These are phyloP conservation scores for Girardinichthys multiradiatus DNA, from an alignment of 2,113 vertebrate species.

Conservation along the genomic window DNA sequence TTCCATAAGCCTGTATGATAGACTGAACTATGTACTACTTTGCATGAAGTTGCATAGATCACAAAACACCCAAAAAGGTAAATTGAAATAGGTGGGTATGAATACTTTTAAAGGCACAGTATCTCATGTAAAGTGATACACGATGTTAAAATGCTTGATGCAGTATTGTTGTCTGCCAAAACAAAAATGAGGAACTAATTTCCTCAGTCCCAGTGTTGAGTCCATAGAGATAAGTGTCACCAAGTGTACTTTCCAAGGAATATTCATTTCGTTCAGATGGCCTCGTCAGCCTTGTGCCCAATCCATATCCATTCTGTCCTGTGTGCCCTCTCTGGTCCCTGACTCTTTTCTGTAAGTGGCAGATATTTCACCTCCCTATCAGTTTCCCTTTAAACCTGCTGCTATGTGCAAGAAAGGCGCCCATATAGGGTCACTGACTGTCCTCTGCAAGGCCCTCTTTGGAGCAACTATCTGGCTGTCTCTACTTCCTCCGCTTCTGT, in stretches of 20 bases:
- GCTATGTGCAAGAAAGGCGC: conserved; percentile 81
- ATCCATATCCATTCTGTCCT: conserved; percentile 82
- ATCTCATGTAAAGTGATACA: conserved; percentile 27
- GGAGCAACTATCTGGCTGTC: conserved; percentile 69
- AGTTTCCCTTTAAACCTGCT: conserved; percentile 82
- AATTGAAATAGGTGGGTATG: neutral
- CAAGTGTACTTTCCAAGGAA: conserved; percentile 80
- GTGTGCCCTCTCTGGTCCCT: conserved; percentile 74
- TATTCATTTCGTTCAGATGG: conserved; percentile 82
- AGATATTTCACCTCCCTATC: conserved; percentile 83
- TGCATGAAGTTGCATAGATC: neutral
- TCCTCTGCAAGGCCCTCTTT: conserved; percentile 71
- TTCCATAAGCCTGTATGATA: neutral
- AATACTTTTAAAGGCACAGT: conserved; percentile 14
- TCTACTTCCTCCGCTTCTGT: conserved; percentile 57
- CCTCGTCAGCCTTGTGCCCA: conserved; percentile 81
- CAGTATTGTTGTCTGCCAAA: conserved; percentile 40
- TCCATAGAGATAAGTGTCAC: conserved; percentile 73
- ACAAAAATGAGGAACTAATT: conserved; percentile 66
- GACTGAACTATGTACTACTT: neutral
- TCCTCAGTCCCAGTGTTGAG: conserved; percentile 67
- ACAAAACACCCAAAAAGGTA: neutral
- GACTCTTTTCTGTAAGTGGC: conserved; percentile 80
- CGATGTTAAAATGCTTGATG: conserved; percentile 33
- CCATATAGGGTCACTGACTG: conserved; percentile 82